These are phyloP conservation scores for Clostera curtula DNA, from an alignment of 2,888 invertebrate species.

Conservation along the genomic window DNA sequence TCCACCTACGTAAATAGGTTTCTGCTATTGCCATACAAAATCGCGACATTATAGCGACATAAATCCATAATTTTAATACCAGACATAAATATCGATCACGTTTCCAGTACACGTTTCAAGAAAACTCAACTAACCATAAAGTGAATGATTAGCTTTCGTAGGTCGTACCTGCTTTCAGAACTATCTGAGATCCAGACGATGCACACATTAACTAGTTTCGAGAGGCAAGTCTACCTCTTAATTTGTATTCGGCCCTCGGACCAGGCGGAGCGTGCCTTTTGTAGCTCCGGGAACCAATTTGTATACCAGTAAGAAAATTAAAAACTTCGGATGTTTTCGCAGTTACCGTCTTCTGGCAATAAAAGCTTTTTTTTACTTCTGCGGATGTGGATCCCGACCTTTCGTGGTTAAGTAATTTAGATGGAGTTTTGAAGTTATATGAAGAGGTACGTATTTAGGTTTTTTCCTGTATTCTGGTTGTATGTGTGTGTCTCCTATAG, in stretches of 20 bases:
- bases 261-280: conserved; percentile 49
- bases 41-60: too few species aligned
- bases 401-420: conserved; percentile 10
- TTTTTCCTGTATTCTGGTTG: too few species aligned
- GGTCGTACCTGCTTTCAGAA: conserved; percentile 33
- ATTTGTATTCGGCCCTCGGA: conserved; percentile 64
- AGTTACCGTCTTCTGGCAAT: conserved; percentile 40
- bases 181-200: conserved; percentile 51
- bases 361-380: conserved; percentile 31
- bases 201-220: conserved; percentile 59
- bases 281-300: conserved; percentile 67
- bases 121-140: conserved; percentile 23
- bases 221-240: conserved; percentile 53
- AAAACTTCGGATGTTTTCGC: conserved; percentile 50
- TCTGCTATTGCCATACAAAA: too few species aligned
- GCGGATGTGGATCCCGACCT: conserved; percentile 6
- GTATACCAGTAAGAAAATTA: conserved; percentile 65
- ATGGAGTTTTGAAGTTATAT: conserved; percentile 3
- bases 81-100: too few species aligned
- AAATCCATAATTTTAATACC: too few species aligned
- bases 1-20: too few species aligned
- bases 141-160: conserved; percentile 29
- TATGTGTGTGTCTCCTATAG: too few species aligned
- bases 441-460: too few species aligned
- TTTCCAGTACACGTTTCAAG: too few species aligned